Evolutionary conservation across 2,888 invertebrate genomes (phyloP), one percentile per base, ranked within the genome.

Genomic region (Merodon equestris): DNA sequence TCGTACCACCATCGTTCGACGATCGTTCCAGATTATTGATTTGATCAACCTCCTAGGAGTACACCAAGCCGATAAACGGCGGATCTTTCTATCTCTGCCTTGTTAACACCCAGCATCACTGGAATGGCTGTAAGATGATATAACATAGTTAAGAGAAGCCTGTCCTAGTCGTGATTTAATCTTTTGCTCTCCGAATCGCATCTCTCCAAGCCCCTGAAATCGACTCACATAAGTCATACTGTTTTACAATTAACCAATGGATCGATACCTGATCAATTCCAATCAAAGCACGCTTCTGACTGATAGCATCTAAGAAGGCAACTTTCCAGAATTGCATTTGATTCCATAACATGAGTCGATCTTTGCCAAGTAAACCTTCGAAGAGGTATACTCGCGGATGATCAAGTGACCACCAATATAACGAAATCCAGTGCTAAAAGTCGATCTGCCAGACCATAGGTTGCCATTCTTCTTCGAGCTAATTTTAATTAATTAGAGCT

Each of bases 251-350:
- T n/a, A n/a, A n/a, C n/a, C n/a, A 36, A 9, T n/a, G 12, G 12
- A 27, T 40, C 1, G 3, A 5, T 45, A 91, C 91, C 88, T 99
- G 99, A 90, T 99, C 99, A 98, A 99, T 98, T 63, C 99, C 98
- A 83, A 99, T 96, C 93, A 99, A 97, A 86, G 99, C 99, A 17
- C 99, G 91, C 87, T 99, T 99, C 88, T 99, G 99, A 7, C 93
- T 92, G 1, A 99, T 99, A 0, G 99, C 98, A 90, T 99, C 99
- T 66, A 99, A 90, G 87, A 99, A 99, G 0, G 97, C 96, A 87
- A 99, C 99, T 88, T 99, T 99, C 99, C 99, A 99, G 89, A 99
- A 99, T 86, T 97, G 97, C 96, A 97, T 97, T 91, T 99, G 97
- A 89, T 99, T 98, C 99, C 99, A 99, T 34, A 99, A 90, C 66